These are phyloP conservation scores for Lucifuga dentata DNA, from an alignment of 2,113 vertebrate genomes.

Conservation along the genomic window DNA sequence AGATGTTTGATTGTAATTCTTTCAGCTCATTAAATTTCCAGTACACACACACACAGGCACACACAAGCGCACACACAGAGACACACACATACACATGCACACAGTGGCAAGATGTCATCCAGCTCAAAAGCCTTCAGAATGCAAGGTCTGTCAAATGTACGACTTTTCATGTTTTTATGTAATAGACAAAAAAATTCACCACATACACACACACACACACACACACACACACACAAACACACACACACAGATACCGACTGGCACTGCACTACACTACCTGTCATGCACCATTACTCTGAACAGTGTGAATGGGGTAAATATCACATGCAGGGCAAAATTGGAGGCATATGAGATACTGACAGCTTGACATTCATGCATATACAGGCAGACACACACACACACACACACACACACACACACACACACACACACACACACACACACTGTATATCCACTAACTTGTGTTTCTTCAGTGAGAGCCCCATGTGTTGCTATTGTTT, in stretches of 20 bases:
- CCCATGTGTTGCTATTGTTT: constrained; percentile 28
- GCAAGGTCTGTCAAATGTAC: constrained; percentile 11
- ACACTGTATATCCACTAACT: constrained; percentile 26
- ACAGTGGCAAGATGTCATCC: not conserved
- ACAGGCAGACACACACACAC: not conserved
- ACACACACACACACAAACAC: constrained; percentile 10
- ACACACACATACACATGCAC: constrained; percentile 8
- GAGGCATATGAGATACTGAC: constrained; percentile 22
- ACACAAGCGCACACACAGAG: constrained; percentile 4
- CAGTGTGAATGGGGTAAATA: constrained; percentile 19
- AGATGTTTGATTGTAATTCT: constrained; percentile 49
- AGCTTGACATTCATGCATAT: not conserved
- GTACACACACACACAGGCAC: not conserved
- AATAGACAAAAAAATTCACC: not conserved
- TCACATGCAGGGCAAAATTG: constrained; percentile 16
- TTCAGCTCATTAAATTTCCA: constrained; percentile 44
- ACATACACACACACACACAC: not conserved
- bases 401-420: not conserved
- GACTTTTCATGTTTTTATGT: not conserved
- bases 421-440: not conserved
- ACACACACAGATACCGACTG: too few species aligned
- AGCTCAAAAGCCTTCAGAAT: constrained; percentile 4
- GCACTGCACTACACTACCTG: constrained; percentile 5
- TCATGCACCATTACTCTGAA: constrained; percentile 41
- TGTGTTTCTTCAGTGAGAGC: not conserved